Evolutionary conservation across 1,140 invertebrate species (phyloP), one percentile per base, ranked within the genome.

Genomic region (Lanistes nyassanus): DNA sequence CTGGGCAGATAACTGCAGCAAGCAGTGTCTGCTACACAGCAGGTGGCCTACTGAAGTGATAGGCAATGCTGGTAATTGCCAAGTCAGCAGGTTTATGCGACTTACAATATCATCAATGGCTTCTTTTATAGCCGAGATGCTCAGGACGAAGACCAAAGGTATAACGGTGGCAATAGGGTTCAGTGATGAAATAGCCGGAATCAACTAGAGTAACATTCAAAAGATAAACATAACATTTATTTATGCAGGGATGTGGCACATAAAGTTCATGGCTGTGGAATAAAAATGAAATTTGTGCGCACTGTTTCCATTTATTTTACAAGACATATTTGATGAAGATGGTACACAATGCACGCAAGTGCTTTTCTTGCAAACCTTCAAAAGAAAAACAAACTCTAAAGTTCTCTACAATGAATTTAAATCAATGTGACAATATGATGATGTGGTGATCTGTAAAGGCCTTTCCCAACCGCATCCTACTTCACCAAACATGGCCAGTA

Each of bases 101-200:
- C 96, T 95, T 92, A 98, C 97, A 91, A 96, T 96, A 90, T 99
- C 98, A 92, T 99, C 98, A 89, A 99, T 97, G 84, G 97, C 97
- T 93, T 99, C 98, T 92, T 99, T 99, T 82, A 98, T 93, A 80
- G 97, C 98, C 83, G 97, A 98, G 82, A 99, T 92, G 42, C 94
- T 94, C 58, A 99, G 92, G 79, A 99, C 98, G 81, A 97, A 96
- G 79, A 98, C 95, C 80, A 99, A 92, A 78, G 98, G 98, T 88
- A 99, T 95, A 73, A 97, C 94, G 76, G 98, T 99, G 70, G 98
- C 98, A 85, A 99, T 94, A 64, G 97, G 97, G 66, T 96, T 98
- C 76, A 99, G 92, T 80, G 97, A 99, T 72, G 97, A 98, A 88
- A 99, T 99, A 83, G 95, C 94, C 82, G 97, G 97, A 86, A 99